Evolutionary conservation across 1,140 invertebrate species (phyloP).

Genomic region (Hermetia illucens): DNA sequence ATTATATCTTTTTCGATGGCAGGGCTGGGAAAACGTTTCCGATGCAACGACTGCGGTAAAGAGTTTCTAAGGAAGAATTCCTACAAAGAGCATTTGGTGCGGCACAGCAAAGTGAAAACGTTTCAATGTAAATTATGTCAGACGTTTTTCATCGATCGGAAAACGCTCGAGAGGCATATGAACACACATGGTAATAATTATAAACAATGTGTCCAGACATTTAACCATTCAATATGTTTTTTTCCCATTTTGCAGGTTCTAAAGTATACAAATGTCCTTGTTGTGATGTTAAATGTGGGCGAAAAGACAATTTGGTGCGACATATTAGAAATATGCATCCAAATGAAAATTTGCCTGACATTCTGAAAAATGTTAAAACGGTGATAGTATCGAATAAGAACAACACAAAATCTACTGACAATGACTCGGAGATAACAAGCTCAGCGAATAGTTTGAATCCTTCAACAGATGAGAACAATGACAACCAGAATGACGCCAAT

Average conservation of each 20-base stretch:
- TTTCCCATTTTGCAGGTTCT: slow-evolving; percentile 30
- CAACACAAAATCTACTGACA: no score
- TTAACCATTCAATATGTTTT: not conserved
- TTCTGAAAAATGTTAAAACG: no score
- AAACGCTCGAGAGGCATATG: slow-evolving; percentile 14
- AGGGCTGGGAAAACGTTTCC: not conserved
- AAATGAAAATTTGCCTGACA: slow-evolving; percentile 16
- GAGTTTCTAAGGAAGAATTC: slow-evolving; percentile 18
- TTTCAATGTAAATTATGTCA: slow-evolving; percentile 13
- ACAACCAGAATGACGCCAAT: not conserved
- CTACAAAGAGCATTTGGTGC: slow-evolving; percentile 14
- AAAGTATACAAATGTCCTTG: slow-evolving; percentile 42
- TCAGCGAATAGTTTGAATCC: no score
- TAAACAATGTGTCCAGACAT: not conserved
- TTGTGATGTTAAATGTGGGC: slow-evolving; percentile 39
- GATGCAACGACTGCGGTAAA: slow-evolving; percentile 16
- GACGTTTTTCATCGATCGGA: slow-evolving; percentile 16
- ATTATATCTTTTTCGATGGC: no score
- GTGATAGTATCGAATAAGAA: no score
- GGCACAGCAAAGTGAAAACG: slow-evolving; percentile 12
- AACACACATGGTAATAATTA: slow-evolving; percentile 12
- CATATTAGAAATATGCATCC: slow-evolving; percentile 50
- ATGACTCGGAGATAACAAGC: no score
- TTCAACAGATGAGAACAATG: not conserved
- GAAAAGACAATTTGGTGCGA: slow-evolving; percentile 47